phyloP scores from a whole-genome alignment of 2,888 invertebrate genomes.

The Athripsodes cinereus region DNA sequence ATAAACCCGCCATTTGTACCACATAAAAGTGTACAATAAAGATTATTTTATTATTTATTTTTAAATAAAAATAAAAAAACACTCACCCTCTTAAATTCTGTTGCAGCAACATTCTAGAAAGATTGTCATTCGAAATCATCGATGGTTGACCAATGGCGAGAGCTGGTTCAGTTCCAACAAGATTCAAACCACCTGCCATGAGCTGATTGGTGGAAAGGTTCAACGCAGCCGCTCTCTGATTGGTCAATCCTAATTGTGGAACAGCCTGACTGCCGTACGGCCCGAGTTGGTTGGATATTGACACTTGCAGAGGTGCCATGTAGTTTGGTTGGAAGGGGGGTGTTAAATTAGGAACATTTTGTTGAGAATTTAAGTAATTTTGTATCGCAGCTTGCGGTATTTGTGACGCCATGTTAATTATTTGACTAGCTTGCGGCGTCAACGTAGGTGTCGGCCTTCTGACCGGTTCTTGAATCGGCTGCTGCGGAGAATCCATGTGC shows the following conservation, averaged over 20 bases:
- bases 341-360: conserved; percentile 18
- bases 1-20: no score
- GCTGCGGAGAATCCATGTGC: background rate
- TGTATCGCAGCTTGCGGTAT: conserved; percentile 25
- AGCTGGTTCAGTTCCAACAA: conserved; percentile 17
- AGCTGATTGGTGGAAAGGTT: conserved; percentile 26
- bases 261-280: conserved; percentile 29
- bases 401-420: conserved; percentile 30
- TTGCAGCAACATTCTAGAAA: conserved; percentile 47
- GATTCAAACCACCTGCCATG: conserved; percentile 18
- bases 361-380: conserved; percentile 27
- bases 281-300: conserved; percentile 29
- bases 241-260: conserved; percentile 27
- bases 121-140: conserved; percentile 40
- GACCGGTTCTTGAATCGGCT: conserved; percentile 27
- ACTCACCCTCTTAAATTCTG: conserved; percentile 49
- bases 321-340: conserved; percentile 23
- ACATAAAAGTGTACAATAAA: no score
- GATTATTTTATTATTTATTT: no score
- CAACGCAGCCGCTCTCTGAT: conserved; percentile 27
- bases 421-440: conserved; percentile 31
- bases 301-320: conserved; percentile 24
- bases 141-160: conserved; percentile 16
- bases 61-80: no score
- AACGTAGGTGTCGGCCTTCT: conserved; percentile 27